Evolutionary conservation across 2,113 vertebrate genomes (phyloP).

Genomic region (Microcebus ravelobensis): DNA sequence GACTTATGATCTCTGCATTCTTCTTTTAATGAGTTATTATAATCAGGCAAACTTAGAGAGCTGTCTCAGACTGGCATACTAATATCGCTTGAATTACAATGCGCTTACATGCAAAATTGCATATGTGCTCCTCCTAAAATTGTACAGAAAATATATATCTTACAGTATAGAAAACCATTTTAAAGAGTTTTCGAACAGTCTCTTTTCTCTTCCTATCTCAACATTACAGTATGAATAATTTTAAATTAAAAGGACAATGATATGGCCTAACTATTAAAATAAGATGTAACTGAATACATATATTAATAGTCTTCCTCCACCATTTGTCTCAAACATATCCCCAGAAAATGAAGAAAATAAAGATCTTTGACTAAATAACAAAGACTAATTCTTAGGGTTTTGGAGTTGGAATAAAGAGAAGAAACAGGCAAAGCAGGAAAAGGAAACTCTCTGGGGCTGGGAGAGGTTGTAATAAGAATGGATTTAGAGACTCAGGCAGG

Average conservation of each 20-base stretch:
- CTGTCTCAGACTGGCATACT: not conserved
- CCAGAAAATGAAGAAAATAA: not conserved
- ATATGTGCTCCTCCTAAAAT: not conserved
- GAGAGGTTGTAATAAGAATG: not conserved
- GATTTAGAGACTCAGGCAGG: not conserved
- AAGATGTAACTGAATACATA: not conserved
- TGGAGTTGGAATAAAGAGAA: not conserved
- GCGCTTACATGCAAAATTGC: not conserved
- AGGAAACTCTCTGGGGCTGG: not conserved
- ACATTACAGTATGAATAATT: not conserved
- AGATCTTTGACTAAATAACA: not conserved
- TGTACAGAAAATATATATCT: not conserved
- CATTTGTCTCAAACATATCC: not conserved
- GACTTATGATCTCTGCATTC: not conserved
- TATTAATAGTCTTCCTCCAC: not conserved
- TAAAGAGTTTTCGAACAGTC: not conserved
- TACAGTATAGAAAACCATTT: not conserved
- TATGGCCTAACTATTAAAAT: not conserved
- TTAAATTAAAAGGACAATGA: not conserved
- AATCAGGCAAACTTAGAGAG: not conserved
- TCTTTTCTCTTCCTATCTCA: not conserved
- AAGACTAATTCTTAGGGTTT: not conserved
- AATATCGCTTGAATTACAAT: not conserved
- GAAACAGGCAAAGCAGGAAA: not conserved
- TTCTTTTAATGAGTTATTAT: not conserved